Evolutionary conservation across 1,140 invertebrate genomes (phyloP), one percentile per base, ranked within the genome.

Genomic region (Forficula auricularia): DNA sequence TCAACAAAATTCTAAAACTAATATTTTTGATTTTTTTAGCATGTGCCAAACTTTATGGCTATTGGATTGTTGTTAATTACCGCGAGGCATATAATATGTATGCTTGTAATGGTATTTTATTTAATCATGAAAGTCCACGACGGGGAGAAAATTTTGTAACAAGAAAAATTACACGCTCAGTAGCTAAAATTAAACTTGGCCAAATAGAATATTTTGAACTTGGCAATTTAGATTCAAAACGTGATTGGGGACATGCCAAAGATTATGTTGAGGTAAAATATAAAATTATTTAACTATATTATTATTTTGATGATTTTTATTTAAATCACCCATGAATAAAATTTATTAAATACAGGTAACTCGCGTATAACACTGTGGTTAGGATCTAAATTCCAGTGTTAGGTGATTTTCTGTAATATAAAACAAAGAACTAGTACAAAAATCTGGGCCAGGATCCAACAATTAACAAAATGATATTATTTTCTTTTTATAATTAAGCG

Each of bases 181-280:
- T 99, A 14, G 91, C 95, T 6, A 98, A 99, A 66, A 97, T 98
- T 51, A 68, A 73, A 41, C 65, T 95, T 2, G 88, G 89, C 6
- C 73, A 89, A 45, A 73, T 91, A 57, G 79, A 95, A 48, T 71
- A 65, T 44, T 64, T 99, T 38, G 86, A 97, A 62, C 66, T 99
- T 20, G 96, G 96, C 32, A 97, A 97, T 63, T 66, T 99, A 45
- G 90, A 98, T 64, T 83, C 94, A 12, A 82, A 83, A 59, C 69
- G 96, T 56, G 96, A 99, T 64, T 99, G 96, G 96, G 96, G 96
- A 9, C 96, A 99, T 69, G 96, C 96, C 0, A 89, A 79, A 61
- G 95, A 98, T 66, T 99, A 98, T 66, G 88, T 98, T 19, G 86
- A 98, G 71, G 87, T 89, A 61, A 27, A 27, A 49, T 43, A 40